phyloP scores from a whole-genome alignment of 2,888 invertebrate genomes.

The Polymixis lichenea region DNA sequence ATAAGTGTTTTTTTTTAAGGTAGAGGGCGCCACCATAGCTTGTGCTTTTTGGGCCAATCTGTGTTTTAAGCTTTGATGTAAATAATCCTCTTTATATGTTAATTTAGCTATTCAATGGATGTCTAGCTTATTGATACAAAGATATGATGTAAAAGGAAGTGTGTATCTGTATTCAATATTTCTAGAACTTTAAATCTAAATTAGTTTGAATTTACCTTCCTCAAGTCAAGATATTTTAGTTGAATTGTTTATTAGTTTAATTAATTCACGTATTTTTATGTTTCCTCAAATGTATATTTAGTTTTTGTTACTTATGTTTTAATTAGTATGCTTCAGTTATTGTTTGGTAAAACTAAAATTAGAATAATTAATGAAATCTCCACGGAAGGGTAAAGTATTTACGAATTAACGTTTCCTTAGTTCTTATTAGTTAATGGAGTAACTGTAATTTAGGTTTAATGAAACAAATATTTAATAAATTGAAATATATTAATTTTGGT shows the following conservation, averaged over 20 bases:
- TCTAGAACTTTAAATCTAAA: slow-evolving; percentile 40
- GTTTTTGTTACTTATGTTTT: slow-evolving; percentile 64
- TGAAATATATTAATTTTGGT: slow-evolving; percentile 34
- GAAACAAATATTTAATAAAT: slow-evolving; percentile 67
- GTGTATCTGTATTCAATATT: slow-evolving; percentile 49
- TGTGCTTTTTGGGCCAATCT: slow-evolving; percentile 25
- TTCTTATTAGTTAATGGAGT: slow-evolving; percentile 62
- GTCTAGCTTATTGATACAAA: slow-evolving; percentile 48
- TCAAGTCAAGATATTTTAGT: slow-evolving; percentile 56
- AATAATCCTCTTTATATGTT: slow-evolving; percentile 27
- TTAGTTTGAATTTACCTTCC: slow-evolving; percentile 62
- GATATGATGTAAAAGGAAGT: slow-evolving; percentile 18
- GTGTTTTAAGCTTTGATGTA: slow-evolving; percentile 25
- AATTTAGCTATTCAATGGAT: slow-evolving; percentile 15
- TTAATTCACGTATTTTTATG: slow-evolving; percentile 55
- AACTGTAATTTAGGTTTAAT: slow-evolving; percentile 60
- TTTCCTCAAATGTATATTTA: slow-evolving; percentile 60
- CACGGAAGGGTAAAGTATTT: slow-evolving; percentile 57
- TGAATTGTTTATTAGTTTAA: slow-evolving; percentile 64
- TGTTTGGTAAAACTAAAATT: slow-evolving; percentile 58
- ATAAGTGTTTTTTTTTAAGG: slow-evolving; percentile 3
- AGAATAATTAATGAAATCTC: slow-evolving; percentile 53
- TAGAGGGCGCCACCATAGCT: slow-evolving; percentile 35
- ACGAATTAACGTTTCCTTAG: slow-evolving; percentile 54
- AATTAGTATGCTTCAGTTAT: slow-evolving; percentile 52